Evolutionary conservation across 2,888 invertebrate species (phyloP).

Genomic region (Drosophila tanythrix): DNA sequence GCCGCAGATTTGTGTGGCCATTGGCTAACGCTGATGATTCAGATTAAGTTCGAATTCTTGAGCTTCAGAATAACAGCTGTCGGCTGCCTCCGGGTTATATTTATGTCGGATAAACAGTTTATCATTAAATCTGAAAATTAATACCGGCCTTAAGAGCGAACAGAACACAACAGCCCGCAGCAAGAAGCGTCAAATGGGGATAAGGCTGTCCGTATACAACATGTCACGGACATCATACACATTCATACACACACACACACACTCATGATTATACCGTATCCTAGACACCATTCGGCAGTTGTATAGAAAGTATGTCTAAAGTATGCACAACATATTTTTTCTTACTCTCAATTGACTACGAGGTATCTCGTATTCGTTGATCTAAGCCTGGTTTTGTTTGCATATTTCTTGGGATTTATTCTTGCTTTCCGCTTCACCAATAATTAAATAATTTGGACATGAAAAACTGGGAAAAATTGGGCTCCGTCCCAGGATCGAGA

Average conservation of each 20-base stretch:
- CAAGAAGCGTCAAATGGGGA: slow-evolving; percentile 13
- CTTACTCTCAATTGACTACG: not conserved
- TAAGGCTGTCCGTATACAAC: slow-evolving; percentile 14
- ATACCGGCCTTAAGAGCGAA: slow-evolving; percentile 50
- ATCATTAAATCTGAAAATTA: slow-evolving; percentile 64
- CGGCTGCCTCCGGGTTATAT: slow-evolving; percentile 10
- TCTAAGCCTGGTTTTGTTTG: not conserved
- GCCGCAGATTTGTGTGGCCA: slow-evolving; percentile 13
- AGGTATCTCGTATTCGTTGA: slow-evolving; percentile 5
- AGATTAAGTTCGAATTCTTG: slow-evolving; percentile 11
- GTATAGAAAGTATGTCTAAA: not conserved
- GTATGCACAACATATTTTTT: not conserved
- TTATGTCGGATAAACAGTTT: slow-evolving; percentile 31
- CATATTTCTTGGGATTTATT: slow-evolving; percentile 1
- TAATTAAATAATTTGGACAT: slow-evolving; percentile 70
- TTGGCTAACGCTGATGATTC: not conserved
- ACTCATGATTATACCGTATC: not conserved
- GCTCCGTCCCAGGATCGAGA: not conserved
- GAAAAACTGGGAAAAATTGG: slow-evolving; percentile 43
- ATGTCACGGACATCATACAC: slow-evolving; percentile 1
- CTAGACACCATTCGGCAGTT: not conserved
- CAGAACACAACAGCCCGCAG: slow-evolving; percentile 35
- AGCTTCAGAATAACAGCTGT: slow-evolving; percentile 46
- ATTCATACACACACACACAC: not conserved
- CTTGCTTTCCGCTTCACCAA: slow-evolving; percentile 46